A percentile compares a stretch with the other conserved stretches of the same genome.
These are phyloP conservation scores for Galemys pyrenaicus DNA, from an alignment of 2,113 vertebrate species.

Conservation along the genomic window DNA sequence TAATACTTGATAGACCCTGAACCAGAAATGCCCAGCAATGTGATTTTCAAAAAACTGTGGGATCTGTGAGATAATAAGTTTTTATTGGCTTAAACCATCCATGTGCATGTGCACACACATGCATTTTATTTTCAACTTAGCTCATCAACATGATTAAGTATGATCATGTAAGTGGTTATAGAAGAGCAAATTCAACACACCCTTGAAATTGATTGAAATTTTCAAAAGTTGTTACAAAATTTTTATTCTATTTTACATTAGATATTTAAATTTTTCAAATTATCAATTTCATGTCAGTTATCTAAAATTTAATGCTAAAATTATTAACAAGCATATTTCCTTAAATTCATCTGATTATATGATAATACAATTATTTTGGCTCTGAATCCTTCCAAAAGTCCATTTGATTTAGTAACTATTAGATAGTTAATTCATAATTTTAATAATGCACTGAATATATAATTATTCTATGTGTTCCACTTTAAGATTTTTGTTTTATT, in stretches of 20 bases:
- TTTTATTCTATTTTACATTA: no score
- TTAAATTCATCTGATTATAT: background rate
- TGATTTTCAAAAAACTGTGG: no score
- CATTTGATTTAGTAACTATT: background rate
- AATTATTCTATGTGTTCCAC: background rate
- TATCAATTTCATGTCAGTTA: background rate
- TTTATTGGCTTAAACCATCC: no score
- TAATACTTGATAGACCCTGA: no score
- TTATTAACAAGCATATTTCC: background rate
- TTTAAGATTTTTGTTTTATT: constrained; percentile 28
- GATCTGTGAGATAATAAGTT: no score
- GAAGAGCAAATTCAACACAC: background rate
- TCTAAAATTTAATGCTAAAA: background rate
- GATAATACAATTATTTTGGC: background rate
- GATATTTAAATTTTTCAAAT: no score
- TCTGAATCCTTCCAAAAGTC: background rate
- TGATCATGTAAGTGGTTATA: background rate
- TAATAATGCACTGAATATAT: background rate
- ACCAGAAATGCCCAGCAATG: no score
- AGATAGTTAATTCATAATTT: background rate
- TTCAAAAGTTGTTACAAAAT: background rate
- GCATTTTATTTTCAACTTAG: background rate
- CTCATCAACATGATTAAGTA: background rate
- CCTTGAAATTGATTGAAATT: background rate
- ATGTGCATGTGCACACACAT: background rate